phyloP scores from a whole-genome alignment of 2,113 vertebrate species.

The Todiramphus chloris region DNA sequence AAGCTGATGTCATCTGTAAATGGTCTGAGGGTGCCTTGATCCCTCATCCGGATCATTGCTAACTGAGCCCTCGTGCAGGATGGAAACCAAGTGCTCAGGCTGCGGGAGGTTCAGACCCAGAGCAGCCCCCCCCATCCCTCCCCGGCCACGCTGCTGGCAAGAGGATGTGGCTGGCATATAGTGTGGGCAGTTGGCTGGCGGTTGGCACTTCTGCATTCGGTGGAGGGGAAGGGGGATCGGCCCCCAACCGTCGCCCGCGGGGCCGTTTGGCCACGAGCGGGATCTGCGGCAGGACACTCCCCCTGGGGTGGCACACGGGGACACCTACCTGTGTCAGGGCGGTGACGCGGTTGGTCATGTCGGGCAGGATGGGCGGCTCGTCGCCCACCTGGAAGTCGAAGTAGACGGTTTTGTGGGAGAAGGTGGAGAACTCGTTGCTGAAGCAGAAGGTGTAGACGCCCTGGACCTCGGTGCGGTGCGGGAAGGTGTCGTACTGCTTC shows the following conservation, averaged over 20 bases:
- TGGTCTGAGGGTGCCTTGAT: no score
- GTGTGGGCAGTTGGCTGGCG: not conserved
- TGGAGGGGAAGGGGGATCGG: accelerated
- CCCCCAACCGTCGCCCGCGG: accelerated
- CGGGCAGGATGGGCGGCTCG: constrained; percentile 78
- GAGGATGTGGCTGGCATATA: not conserved
- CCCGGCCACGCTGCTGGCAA: accelerated
- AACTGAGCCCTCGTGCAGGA: accelerated
- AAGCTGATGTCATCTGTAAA: no score
- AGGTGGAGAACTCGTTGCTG: constrained; percentile 93
- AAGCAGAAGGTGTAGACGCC: constrained; percentile 91
- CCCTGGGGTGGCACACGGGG: accelerated
- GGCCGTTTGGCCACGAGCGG: not conserved
- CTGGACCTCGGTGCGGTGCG: constrained; percentile 70
- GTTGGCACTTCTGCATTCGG: constrained; percentile 41
- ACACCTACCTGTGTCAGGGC: constrained; percentile 87
- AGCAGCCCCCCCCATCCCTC: not conserved
- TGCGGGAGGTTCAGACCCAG: not conserved
- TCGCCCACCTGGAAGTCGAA: constrained; percentile 86
- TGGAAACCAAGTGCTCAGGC: accelerated
- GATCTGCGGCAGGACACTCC: accelerated
- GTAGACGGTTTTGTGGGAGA: constrained; percentile 88
- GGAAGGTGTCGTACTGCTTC: constrained; percentile 90
- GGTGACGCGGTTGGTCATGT: constrained; percentile 72
- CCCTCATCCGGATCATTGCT: no score